These are phyloP conservation scores for Drosophila arizonae DNA, from an alignment of 1,140 invertebrate species.

Conservation along the genomic window DNA sequence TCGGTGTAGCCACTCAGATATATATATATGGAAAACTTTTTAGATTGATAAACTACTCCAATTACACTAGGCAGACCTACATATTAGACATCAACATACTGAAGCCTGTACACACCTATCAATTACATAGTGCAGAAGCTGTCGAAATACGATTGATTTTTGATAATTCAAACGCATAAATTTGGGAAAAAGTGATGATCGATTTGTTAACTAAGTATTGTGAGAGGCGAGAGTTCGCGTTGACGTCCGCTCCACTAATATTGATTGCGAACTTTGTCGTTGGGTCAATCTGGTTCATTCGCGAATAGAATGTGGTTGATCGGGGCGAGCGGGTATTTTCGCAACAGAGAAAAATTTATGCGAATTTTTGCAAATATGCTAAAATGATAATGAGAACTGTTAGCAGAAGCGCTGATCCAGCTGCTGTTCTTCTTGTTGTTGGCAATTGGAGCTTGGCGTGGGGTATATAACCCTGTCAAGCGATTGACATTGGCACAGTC, in stretches of 20 bases:
- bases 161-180: no score
- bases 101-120: no score
- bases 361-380: slow-evolving; percentile 68
- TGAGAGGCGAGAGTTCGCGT: no score
- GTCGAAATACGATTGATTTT: no score
- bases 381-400: slow-evolving; percentile 73
- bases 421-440: slow-evolving; percentile 34
- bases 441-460: slow-evolving; percentile 43
- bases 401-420: slow-evolving; percentile 17
- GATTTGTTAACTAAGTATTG: no score
- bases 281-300: slow-evolving; percentile 46
- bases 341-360: slow-evolving; percentile 59
- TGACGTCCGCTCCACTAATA: background rate
- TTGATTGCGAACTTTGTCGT: slow-evolving; percentile 38
- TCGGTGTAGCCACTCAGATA: no score
- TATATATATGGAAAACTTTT: no score
- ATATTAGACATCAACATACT: no score
- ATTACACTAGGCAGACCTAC: no score
- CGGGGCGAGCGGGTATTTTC: slow-evolving; percentile 15
- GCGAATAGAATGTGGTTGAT: slow-evolving; percentile 1
- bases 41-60: no score
- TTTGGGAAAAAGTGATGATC: no score
- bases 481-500: slow-evolving; percentile 64
- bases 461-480: slow-evolving; percentile 65
- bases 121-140: no score